phyloP scores from a whole-genome alignment of 64 coral and sea anemone genomes.

The Stichodactyla helianthus region DNA sequence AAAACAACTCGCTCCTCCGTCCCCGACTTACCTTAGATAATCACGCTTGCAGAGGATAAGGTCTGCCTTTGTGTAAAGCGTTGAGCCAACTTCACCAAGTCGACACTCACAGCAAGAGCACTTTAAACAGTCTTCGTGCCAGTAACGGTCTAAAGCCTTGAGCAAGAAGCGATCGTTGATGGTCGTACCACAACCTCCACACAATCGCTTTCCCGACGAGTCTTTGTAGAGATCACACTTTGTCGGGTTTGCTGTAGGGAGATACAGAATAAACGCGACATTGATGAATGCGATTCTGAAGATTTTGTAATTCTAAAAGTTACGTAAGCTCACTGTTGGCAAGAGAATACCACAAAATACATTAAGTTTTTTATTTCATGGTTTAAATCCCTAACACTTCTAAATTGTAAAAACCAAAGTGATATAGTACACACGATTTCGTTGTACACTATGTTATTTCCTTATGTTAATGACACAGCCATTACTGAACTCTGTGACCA shows the following conservation, averaged over 20 bases:
- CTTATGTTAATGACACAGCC: no score
- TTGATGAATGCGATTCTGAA: neutral
- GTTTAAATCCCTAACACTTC: no score
- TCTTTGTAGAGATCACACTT: constrained; percentile 76
- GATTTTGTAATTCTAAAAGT: neutral
- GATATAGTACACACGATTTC: no score
- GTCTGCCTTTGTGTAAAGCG: constrained; percentile 89
- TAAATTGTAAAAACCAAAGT: no score
- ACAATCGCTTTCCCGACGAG: constrained; percentile 58
- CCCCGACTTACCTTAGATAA: constrained; percentile 66
- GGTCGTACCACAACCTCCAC: constrained; percentile 68
- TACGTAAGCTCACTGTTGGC: neutral
- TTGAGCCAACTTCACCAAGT: constrained; percentile 89
- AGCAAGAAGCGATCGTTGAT: constrained; percentile 96
- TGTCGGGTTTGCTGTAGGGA: constrained; percentile 35
- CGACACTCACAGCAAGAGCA: constrained; percentile 97
- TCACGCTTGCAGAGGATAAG: constrained; percentile 91
- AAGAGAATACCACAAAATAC: no score
- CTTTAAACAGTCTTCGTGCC: constrained; percentile 98
- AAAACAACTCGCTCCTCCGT: neutral
- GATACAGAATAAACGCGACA: neutral
- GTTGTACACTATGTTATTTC: no score
- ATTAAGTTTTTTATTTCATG: no score
- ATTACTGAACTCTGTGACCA: no score
- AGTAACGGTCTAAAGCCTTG: constrained; percentile 84